Evolutionary conservation across 2,113 vertebrate species (phyloP).

Genomic region (Melanotaenia duboulayi): DNA sequence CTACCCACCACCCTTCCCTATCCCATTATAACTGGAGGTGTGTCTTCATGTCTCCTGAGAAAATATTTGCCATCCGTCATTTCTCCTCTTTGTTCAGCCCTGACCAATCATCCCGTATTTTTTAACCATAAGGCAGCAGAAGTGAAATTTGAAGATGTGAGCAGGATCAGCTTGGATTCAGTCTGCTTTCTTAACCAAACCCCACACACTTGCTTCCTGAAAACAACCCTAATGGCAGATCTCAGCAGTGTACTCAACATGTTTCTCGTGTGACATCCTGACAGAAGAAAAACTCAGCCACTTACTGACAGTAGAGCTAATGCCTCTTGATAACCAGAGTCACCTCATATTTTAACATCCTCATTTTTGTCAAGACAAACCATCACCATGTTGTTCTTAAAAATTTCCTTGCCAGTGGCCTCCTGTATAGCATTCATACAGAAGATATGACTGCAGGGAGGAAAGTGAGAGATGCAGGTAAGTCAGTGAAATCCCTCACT

Average conservation of each 20-base stretch:
- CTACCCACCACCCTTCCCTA: constrained; percentile 36
- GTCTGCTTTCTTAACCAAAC: constrained; percentile 58
- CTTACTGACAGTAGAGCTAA: constrained; percentile 29
- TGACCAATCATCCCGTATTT: constrained; percentile 52
- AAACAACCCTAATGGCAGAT: constrained; percentile 36
- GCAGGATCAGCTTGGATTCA: constrained; percentile 44
- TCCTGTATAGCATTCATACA: no score
- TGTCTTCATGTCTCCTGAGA: constrained; percentile 51
- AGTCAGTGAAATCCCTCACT: no score
- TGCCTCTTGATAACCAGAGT: constrained; percentile 10
- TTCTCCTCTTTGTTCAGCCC: constrained; percentile 48
- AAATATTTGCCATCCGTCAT: constrained; percentile 70
- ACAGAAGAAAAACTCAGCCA: constrained; percentile 39
- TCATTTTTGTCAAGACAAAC: constrained; percentile 6
- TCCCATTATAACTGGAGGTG: constrained; percentile 70
- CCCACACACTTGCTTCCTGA: constrained; percentile 8
- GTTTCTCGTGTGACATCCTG: constrained; percentile 37
- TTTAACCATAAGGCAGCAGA: constrained; percentile 60
- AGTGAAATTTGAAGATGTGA: constrained; percentile 49
- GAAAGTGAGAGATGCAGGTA: no score
- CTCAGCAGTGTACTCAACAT: constrained; percentile 15
- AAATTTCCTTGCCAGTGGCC: no score
- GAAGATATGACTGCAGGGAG: no score
- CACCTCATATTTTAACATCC: constrained; percentile 20
- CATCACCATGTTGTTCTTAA: not conserved